Evolutionary conservation across 2,888 invertebrate species (phyloP).

Genomic region (Tryphoninae sp.): DNA sequence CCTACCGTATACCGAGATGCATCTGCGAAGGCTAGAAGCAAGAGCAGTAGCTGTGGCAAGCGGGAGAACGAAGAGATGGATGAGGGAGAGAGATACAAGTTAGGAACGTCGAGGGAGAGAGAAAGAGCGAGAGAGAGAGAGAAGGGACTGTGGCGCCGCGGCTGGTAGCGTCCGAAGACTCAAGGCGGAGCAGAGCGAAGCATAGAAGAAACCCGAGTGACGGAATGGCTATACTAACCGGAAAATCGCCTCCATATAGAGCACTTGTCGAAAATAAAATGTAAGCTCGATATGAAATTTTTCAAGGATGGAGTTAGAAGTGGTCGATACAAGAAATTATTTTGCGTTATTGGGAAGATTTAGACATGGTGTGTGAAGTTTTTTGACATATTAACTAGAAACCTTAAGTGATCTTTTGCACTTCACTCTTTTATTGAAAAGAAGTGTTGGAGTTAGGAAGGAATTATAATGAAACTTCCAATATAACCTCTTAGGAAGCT

Average conservation of each 20-base stretch:
- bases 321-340: background rate
- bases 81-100: constrained; percentile 45
- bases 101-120: constrained; percentile 9
- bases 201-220: background rate
- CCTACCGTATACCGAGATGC: constrained; percentile 33
- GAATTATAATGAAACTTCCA: no score
- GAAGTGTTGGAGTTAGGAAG: no score
- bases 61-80: constrained; percentile 52
- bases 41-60: constrained; percentile 54
- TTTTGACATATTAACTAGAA: no score
- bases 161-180: constrained; percentile 23
- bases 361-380: no score
- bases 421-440: no score
- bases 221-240: background rate
- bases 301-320: background rate
- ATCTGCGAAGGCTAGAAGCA: constrained; percentile 50
- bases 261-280: background rate
- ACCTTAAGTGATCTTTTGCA: no score
- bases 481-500: no score
- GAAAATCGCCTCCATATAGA: background rate
- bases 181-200: constrained; percentile 24
- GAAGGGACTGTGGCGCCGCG: background rate
- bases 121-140: constrained; percentile 6
- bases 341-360: no score
- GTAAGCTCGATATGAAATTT: background rate